Evolutionary conservation across 2,797 vertebrate species (phyloP), one percentile per base, ranked within the genome.

Genomic region (Chaenodraco wilsoni): DNA sequence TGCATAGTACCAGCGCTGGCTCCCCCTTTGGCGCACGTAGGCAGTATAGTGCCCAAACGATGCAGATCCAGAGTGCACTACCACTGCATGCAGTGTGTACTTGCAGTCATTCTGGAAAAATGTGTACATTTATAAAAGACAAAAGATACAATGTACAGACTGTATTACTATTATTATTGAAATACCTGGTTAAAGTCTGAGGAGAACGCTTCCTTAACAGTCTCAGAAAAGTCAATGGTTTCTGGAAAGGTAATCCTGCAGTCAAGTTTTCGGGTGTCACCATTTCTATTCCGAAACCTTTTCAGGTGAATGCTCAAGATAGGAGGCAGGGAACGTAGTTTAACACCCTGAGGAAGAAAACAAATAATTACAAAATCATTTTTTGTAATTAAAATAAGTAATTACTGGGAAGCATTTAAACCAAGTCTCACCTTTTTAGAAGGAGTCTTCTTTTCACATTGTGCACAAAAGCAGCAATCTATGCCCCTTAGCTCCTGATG

Each of bases 251-350:
- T 76, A 3, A 95, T 90, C 41, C 0, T 44, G 76, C 69, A 77
- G 3, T 74, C 0, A 10, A 95, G 87, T 75, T 95, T 94, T 4
- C 1, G 7, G 14, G 82, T 90, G 21, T 0, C 11, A 11, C 77
- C 57, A 0, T 0, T 0, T 0, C 0, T 1, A 59, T 58, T 88
- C 21, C 91, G 71, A 74, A 92, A 94, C 57, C 94, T 89, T 52
- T 94, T 94, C 68, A 95, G 79, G 60, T 93, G 87, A 21, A 95
- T 7, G 49, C 92, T 93, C 76, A 95, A 31, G 74, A 95, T 84
- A 0, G 0, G 74, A 61, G 94, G 94, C 68, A 95, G 70, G 27
- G 88, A 88, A 43, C 85, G 69, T n/a, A 94, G 81, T 50, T 65
- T 91, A 64, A 87, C 21, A 14, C 73, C 75, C 94, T 95, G 74